Percentiles rank a stretch among this genome's conserved stretches.
These are phyloP conservation scores for Muscina levida DNA, from an alignment of 2,888 invertebrate genomes.

Conservation along the genomic window DNA sequence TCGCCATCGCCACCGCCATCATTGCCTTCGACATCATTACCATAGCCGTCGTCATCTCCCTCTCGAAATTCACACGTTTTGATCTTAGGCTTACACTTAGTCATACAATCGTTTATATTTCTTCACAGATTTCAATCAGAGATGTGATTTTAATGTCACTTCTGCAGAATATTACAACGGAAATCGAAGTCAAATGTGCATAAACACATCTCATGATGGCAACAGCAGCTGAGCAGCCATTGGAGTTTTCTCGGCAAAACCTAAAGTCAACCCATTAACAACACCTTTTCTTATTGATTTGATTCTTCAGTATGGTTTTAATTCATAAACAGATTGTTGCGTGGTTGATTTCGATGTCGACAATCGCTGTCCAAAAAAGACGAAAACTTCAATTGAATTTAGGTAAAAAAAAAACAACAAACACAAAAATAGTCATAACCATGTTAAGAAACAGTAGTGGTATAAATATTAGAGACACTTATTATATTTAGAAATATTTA, in stretches of 20 bases:
- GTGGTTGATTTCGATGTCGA: conserved; percentile 28
- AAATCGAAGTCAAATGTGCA: conserved; percentile 60
- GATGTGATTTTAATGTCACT: conserved; percentile 46
- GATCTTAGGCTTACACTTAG: neutral
- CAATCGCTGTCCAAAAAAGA: conserved; percentile 5
- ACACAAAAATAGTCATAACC: conserved; percentile 19
- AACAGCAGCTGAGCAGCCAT: conserved; percentile 27
- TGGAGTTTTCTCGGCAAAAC: conserved; percentile 6
- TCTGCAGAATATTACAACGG: conserved; percentile 56
- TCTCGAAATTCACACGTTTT: conserved; percentile 47
- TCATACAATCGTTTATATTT: neutral
- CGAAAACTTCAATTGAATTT: conserved; percentile 7
- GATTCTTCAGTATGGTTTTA: conserved; percentile 2
- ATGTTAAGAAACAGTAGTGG: neutral
- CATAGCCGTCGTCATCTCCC: neutral
- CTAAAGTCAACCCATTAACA: conserved; percentile 50
- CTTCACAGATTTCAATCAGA: neutral
- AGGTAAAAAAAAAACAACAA: too few relatives aligned
- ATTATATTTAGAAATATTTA: too few relatives aligned
- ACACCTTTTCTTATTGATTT: conserved; percentile 60
- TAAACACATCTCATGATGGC: conserved; percentile 41
- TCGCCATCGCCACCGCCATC: neutral
- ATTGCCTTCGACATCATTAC: conserved; percentile 10
- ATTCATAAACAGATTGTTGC: conserved; percentile 19
- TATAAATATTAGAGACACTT: neutral